Conservation (phyloP, 2,797 vertebrate species). For the Gila robusta region DNA sequence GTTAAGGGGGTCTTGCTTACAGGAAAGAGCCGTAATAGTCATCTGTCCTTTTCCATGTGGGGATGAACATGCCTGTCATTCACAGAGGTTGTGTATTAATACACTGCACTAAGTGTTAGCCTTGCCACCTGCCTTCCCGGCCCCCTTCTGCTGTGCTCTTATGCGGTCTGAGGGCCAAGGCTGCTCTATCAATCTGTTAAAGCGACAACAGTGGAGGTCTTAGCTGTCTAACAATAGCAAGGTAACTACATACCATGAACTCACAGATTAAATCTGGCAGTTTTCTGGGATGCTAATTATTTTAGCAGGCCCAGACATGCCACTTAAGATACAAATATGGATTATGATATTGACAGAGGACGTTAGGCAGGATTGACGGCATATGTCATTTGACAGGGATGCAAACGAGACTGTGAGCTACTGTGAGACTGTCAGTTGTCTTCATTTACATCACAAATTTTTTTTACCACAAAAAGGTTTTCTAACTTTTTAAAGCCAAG, state of each 20-base stretch:
- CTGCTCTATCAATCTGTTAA: constrained; percentile 49
- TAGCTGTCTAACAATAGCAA: constrained; percentile 57
- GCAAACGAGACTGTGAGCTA: constrained; percentile 4
- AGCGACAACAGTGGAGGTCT: constrained; percentile 57
- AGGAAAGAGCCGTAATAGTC: constrained; percentile 50
- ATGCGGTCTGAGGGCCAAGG: constrained; percentile 46
- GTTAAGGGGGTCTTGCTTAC: constrained; percentile 67
- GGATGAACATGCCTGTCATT: constrained; percentile 71
- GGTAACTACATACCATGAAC: constrained; percentile 48
- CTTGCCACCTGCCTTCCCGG: constrained; percentile 33
- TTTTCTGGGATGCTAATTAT: constrained; percentile 72
- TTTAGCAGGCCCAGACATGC: constrained; percentile 69
- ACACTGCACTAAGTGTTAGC: constrained; percentile 58
- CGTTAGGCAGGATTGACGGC: neutral
- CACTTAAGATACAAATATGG: constrained; percentile 63
- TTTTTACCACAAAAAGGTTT: neutral
- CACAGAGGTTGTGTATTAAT: constrained; percentile 72
- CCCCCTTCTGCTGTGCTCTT: constrained; percentile 13
- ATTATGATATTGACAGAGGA: constrained; percentile 59
- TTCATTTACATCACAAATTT: neutral
- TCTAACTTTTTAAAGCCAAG: neutral
- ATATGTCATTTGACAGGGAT: constrained; percentile 17
- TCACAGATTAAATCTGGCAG: constrained; percentile 74
- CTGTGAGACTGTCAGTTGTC: neutral
- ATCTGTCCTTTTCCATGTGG: constrained; percentile 64